A percentile compares a stretch with the other conserved stretches of the same genome.
phyloP scores from a whole-genome alignment of 2,113 vertebrate genomes.

The Upupa epops region DNA sequence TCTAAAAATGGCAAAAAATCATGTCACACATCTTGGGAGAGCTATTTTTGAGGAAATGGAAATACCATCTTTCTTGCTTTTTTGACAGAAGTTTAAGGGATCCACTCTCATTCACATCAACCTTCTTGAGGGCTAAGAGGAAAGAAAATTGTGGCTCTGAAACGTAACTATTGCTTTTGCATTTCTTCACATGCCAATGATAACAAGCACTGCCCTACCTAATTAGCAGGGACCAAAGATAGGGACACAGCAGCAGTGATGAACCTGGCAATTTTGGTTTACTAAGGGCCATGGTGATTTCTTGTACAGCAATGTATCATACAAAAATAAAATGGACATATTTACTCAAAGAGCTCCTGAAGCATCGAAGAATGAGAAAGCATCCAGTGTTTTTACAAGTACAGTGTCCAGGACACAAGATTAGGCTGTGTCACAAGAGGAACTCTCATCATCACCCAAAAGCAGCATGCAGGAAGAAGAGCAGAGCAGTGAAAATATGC shows the following conservation, averaged over 20 bases:
- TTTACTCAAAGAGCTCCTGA: background rate
- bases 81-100: background rate
- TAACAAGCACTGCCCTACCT: background rate
- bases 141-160: background rate
- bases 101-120: background rate
- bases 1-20: background rate
- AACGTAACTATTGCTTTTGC: background rate
- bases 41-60: background rate
- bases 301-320: background rate
- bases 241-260: background rate
- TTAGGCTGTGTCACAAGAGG: background rate
- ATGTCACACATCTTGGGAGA: background rate
- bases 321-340: background rate
- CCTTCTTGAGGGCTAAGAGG: background rate
- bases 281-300: background rate
- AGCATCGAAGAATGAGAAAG: background rate
- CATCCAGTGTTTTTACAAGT: background rate
- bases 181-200: background rate
- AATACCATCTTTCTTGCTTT: background rate
- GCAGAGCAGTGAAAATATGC: background rate
- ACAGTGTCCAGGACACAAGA: background rate
- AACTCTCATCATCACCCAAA: background rate
- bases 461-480: background rate
- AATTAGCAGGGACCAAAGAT: slow-evolving; percentile 17
- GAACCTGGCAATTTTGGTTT: background rate